Evolutionary conservation across 1,140 invertebrate species (phyloP).

Genomic region (Ceratina calcarata): DNA sequence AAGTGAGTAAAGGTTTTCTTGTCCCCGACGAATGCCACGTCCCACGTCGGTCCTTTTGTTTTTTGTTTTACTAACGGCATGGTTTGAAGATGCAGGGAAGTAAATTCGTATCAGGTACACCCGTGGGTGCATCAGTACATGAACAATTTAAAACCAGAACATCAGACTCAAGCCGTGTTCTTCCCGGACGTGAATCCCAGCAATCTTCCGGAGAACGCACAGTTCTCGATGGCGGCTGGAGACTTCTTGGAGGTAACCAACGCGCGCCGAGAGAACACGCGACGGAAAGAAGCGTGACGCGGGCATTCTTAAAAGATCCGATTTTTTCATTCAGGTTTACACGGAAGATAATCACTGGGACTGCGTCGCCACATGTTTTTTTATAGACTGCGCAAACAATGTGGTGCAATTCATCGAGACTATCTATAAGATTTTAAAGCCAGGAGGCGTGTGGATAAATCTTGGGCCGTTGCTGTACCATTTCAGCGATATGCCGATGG

Average conservation of each 20-base stretch:
- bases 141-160: constrained; percentile 90
- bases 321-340: constrained; percentile 83
- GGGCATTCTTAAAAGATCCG: not conserved
- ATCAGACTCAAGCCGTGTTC: constrained; percentile 88
- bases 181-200: constrained; percentile 96
- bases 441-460: constrained; percentile 94
- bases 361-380: constrained; percentile 97
- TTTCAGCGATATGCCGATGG: constrained; percentile 93
- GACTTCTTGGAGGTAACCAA: constrained; percentile 91
- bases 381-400: constrained; percentile 98
- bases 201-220: constrained; percentile 83
- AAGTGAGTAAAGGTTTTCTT: constrained; percentile 80
- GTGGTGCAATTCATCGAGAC: constrained; percentile 97
- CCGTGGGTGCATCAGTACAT: constrained; percentile 97
- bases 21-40: not conserved
- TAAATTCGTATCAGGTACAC: constrained; percentile 86
- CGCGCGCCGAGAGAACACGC: not conserved
- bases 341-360: constrained; percentile 90
- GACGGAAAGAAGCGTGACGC: not conserved
- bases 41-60: too few relatives aligned
- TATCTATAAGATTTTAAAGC: constrained; percentile 95
- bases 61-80: too few relatives aligned
- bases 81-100: constrained; percentile 81
- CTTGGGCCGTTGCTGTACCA: constrained; percentile 97
- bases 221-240: constrained; percentile 98